These are phyloP conservation scores for Caenorhabditis latens DNA, from an alignment of 1,140 invertebrate species.

Conservation along the genomic window DNA sequence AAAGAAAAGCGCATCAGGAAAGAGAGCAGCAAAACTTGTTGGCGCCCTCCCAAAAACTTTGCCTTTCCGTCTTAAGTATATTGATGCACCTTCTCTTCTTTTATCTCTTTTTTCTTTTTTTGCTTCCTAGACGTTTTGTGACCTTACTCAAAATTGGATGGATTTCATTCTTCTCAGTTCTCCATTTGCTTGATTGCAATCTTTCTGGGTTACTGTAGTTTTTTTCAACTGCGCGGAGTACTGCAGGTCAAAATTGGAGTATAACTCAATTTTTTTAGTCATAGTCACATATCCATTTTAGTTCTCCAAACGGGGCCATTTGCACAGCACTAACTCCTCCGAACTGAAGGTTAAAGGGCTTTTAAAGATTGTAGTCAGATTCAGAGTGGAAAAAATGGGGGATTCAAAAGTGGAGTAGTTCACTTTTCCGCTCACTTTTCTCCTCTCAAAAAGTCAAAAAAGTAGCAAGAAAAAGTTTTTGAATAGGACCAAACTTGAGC, in stretches of 20 bases:
- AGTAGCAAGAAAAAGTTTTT: conserved; percentile 48
- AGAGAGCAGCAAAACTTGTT: conserved; percentile 1
- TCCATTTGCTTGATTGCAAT: no score
- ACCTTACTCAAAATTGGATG: neutral
- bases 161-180: no score
- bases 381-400: neutral
- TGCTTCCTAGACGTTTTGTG: neutral
- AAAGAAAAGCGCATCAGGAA: neutral
- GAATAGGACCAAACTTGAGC: conserved; percentile 36
- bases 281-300: no score
- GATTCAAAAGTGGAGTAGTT: conserved; percentile 32
- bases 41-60: conserved; percentile 36
- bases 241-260: no score
- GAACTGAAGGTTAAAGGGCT: neutral
- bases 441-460: conserved; percentile 15
- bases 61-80: conserved; percentile 50
- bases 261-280: no score
- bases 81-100: conserved; percentile 44
- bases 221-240: no score
- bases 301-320: no score
- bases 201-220: neutral
- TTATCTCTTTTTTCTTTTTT: conserved; percentile 22
- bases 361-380: conserved; percentile 29
- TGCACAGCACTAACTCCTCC: neutral
- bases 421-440: conserved; percentile 50